Evolutionary conservation across 1,140 invertebrate species (phyloP).

Genomic region (Habropoda laboriosa): DNA sequence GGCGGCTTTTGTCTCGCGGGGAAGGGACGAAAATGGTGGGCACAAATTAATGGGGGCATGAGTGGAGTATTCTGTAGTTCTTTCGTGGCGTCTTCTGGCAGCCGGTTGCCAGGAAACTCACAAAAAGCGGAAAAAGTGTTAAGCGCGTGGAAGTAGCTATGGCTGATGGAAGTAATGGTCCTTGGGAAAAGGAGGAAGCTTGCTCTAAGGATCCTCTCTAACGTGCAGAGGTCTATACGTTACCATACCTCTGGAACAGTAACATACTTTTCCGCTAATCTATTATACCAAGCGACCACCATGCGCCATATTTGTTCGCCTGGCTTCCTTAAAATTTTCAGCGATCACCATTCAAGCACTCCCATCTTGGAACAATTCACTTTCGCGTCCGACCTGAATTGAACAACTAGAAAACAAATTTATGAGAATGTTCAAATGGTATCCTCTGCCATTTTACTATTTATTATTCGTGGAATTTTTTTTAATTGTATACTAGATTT

Average conservation of each 20-base stretch:
- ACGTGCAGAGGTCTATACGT: conserved; percentile 26
- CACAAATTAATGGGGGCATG: conserved; percentile 40
- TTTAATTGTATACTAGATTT: too few relatives aligned
- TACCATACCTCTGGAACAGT: conserved; percentile 42
- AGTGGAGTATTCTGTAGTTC: conserved; percentile 51
- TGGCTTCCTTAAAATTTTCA: background rate
- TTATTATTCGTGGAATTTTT: too few relatives aligned
- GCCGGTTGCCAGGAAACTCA: conserved; percentile 30
- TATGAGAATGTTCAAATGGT: background rate
- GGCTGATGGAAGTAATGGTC: conserved; percentile 43
- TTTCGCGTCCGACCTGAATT: too few relatives aligned
- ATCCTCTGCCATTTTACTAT: too few relatives aligned
- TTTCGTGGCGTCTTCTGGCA: conserved; percentile 37
- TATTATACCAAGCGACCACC: background rate
- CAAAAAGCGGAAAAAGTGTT: conserved; percentile 45
- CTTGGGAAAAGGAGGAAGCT: conserved; percentile 39
- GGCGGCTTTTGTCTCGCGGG: background rate
- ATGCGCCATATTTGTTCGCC: background rate
- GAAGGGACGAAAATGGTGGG: conserved; percentile 7
- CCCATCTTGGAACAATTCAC: background rate
- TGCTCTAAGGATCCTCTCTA: conserved; percentile 25
- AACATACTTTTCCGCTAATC: conserved; percentile 32
- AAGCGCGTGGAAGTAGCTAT: conserved; percentile 46
- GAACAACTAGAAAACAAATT: too few relatives aligned
- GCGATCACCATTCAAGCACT: background rate